Percentiles rank a stretch among this genome's conserved stretches.
phyloP scores from a whole-genome alignment of 1,140 invertebrate genomes.

The Mizuhopecten yessoensis region DNA sequence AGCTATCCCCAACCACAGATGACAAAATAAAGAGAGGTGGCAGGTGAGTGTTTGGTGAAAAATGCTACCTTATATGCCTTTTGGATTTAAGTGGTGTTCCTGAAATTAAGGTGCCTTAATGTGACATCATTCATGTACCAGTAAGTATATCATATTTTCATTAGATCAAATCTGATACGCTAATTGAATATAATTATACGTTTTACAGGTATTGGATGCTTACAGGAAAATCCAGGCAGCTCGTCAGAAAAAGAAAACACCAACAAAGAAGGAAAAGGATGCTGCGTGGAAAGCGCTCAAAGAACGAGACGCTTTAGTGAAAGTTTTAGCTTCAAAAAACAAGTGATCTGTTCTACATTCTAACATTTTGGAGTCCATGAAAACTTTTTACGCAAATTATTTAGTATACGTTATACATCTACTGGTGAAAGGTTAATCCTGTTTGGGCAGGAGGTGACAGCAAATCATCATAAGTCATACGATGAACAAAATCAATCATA shows the following conservation, averaged over 20 bases:
- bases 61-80: too few species aligned
- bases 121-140: too few species aligned
- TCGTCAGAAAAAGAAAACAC: constrained; percentile 90
- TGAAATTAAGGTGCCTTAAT: too few species aligned
- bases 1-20: too few species aligned
- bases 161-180: too few species aligned
- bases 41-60: too few species aligned
- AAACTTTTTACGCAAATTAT: background rate
- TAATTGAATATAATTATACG: too few species aligned
- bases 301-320: constrained; percentile 86
- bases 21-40: too few species aligned
- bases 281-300: constrained; percentile 88
- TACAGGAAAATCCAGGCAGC: constrained; percentile 90
- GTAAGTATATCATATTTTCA: too few species aligned
- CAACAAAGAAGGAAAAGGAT: constrained; percentile 92
- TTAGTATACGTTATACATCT: background rate
- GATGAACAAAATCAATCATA: background rate
- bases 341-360: too few species aligned
- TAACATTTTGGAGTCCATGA: background rate
- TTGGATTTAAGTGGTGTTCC: too few species aligned
- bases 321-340: constrained; percentile 83
- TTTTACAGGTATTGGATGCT: constrained; percentile 87
- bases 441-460: background rate
- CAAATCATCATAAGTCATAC: background rate
- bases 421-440: background rate